These are phyloP conservation scores for Monomorium pharaonis DNA, from an alignment of 1,140 invertebrate genomes.

Conservation along the genomic window DNA sequence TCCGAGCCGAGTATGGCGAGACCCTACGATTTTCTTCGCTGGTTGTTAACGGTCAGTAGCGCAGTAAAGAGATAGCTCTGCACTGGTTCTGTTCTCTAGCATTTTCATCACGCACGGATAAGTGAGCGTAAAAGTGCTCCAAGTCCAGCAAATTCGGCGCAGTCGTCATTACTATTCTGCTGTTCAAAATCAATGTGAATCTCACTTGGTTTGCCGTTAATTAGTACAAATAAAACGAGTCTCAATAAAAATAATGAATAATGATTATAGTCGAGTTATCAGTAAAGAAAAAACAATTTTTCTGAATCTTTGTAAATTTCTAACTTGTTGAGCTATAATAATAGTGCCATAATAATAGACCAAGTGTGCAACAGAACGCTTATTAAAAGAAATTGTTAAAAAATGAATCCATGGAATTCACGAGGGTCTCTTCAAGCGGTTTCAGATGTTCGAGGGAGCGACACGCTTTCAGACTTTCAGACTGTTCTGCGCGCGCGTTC, in stretches of 20 bases:
- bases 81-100: background rate
- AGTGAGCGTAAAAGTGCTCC: conserved; percentile 72
- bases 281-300: background rate
- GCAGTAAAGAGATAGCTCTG: background rate
- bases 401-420: background rate
- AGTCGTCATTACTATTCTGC: conserved; percentile 2
- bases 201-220: background rate
- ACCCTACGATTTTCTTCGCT: background rate
- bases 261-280: background rate
- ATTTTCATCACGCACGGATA: conserved; percentile 25
- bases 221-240: background rate
- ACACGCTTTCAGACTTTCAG: background rate
- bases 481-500: background rate
- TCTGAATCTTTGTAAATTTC: background rate
- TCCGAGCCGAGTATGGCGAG: conserved; percentile 35
- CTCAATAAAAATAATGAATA: background rate
- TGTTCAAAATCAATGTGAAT: background rate
- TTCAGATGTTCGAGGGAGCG: background rate
- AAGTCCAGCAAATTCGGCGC: conserved; percentile 54
- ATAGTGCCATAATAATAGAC: too few species aligned
- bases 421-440: background rate
- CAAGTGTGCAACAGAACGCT: too few species aligned
- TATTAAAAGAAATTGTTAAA: background rate
- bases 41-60: background rate
- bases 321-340: background rate